Base-by-base conservation (phyloP, 2,888 invertebrate species). In the Archips crataeganus region DNA sequence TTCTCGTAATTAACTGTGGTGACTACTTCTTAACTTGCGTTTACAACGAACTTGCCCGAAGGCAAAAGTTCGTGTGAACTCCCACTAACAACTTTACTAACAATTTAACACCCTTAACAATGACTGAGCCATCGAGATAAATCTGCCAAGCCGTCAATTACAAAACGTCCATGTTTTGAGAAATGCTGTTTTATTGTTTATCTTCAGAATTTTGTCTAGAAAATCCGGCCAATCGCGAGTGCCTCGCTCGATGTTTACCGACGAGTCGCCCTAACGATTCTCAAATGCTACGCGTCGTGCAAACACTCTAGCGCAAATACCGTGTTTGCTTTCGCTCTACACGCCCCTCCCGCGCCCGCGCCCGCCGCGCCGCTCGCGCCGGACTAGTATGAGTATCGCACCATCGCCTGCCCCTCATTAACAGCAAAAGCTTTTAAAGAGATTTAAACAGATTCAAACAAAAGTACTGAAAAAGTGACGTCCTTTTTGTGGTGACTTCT, bases 91-190 rank as follows among this genome's bases (percentile, higher is more conserved):
- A 90, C 89, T 92, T 91, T 87, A 90, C 92, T 92, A 92, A 93
- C 92, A 91, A 92, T 87, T 90, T 91, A 90, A 92, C 91, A 92
- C 89, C 89, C 84, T 85, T 89, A 90, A 93, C 90, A 91, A 93
- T 91, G 94, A 93, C 93, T 93, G 93, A 93, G 90, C 93, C 93
- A 93, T 93, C 92, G 89, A 91, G 89, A 90, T 91, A 90, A 91
- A 92, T 91, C 88, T 90, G 88, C 87, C 87, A 86, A 85, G 86
- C 87, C 85, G 90, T 91, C 92, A 90, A 91, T 93, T 92, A 90
- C 87, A 89, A 92, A 90, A 91, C 92, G 91, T 91, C 89, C 91
- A 90, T 89, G 89, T 93, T 92, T 91, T 88, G 87, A 89, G 89
- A 90, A 84, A 87, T 85, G 84, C 86, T 90, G 86, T 70, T 91